Evolutionary conservation across 2,797 vertebrate species (phyloP).

Genomic region (Hyperoplus immaculatus): DNA sequence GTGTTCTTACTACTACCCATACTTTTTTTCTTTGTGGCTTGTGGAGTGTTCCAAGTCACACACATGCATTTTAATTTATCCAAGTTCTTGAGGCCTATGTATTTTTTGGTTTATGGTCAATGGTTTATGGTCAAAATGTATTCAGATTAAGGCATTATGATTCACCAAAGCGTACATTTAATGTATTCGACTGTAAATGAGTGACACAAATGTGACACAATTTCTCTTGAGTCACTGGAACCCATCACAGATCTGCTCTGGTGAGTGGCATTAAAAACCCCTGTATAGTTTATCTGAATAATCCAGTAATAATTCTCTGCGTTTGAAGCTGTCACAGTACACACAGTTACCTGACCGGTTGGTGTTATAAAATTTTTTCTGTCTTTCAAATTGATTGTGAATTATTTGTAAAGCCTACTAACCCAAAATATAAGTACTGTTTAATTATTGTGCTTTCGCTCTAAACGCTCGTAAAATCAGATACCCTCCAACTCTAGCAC

Average conservation of each 20-base stretch:
- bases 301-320: no score
- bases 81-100: no score
- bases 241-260: not conserved
- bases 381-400: not conserved
- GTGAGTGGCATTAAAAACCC: not conserved
- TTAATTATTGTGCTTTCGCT: constrained; percentile 20
- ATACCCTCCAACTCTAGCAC: constrained; percentile 30
- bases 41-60: no score
- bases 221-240: not conserved
- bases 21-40: no score
- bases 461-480: constrained; percentile 4
- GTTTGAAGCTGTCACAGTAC: not conserved
- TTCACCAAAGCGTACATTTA: no score
- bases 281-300: not conserved
- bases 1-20: no score
- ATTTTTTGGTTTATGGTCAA: no score
- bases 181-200: no score
- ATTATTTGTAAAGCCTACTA: not conserved
- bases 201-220: not conserved
- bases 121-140: no score
- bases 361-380: not conserved
- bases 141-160: no score
- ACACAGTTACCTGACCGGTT: not conserved
- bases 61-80: no score
- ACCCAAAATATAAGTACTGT: not conserved